These are phyloP conservation scores for Drosophila borborema DNA, from an alignment of 2,888 invertebrate genomes.

Conservation along the genomic window DNA sequence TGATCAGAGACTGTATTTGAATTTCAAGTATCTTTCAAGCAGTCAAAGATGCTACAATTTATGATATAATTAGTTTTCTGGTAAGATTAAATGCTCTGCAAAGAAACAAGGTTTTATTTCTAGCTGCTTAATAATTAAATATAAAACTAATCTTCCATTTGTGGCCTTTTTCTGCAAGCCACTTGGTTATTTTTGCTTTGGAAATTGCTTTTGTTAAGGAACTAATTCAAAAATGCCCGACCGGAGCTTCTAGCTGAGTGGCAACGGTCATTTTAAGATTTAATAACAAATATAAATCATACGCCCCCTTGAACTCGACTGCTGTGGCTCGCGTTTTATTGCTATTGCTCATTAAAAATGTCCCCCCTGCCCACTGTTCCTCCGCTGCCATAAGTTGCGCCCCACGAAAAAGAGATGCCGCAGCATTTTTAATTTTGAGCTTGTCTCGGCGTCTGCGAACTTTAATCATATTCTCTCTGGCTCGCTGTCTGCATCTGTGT, in stretches of 20 bases:
- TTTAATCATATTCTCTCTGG: conserved; percentile 74
- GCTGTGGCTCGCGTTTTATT: conserved; percentile 62
- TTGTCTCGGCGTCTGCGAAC: conserved; percentile 58
- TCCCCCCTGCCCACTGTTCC: conserved; percentile 10
- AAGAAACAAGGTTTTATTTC: not conserved
- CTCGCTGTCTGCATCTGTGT: conserved; percentile 9
- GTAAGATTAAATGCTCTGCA: not conserved
- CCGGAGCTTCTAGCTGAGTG: conserved; percentile 15
- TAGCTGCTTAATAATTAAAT: not conserved
- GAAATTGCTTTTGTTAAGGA: conserved; percentile 53
- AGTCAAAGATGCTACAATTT: not conserved
- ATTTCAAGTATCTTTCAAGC: not conserved
- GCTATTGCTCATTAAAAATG: conserved; percentile 71
- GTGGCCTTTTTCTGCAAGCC: not conserved
- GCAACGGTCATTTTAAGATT: conserved; percentile 59
- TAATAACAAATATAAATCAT: conserved; percentile 77
- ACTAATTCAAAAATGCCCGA: conserved; percentile 48
- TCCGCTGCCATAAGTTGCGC: conserved; percentile 33
- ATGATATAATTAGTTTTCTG: not conserved
- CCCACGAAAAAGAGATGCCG: conserved; percentile 61
- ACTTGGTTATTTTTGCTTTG: conserved; percentile 12
- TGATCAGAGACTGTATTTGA: not conserved
- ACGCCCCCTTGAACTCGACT: conserved; percentile 54
- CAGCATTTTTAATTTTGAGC: conserved; percentile 74
- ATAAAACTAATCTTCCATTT: not conserved